Evolutionary conservation across 2,888 invertebrate species (phyloP).

Genomic region (Apeira syringaria): DNA sequence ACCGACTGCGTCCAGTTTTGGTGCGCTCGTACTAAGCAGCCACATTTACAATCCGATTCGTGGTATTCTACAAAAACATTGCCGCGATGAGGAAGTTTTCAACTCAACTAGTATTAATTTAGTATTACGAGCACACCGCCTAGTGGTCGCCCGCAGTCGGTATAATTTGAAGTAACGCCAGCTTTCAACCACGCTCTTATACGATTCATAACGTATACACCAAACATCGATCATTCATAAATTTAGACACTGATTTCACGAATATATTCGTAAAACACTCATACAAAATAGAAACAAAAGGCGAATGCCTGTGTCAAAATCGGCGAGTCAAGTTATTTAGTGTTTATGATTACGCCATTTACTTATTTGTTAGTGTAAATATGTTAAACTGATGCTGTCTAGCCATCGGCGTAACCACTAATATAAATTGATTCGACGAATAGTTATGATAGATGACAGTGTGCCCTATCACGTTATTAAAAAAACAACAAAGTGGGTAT

Average conservation of each 20-base stretch:
- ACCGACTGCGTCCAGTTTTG: neutral
- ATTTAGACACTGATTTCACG: constrained; percentile 29
- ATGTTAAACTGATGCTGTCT: neutral
- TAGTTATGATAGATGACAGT: constrained; percentile 42
- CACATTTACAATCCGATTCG: neutral
- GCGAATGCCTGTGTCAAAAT: constrained; percentile 55
- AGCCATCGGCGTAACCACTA: neutral
- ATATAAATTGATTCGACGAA: constrained; percentile 45
- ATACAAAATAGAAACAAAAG: constrained; percentile 62
- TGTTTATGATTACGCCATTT: neutral
- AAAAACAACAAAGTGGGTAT: constrained; percentile 47
- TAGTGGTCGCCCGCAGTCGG: constrained; percentile 2
- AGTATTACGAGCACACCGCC: constrained; percentile 1
- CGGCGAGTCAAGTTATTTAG: constrained; percentile 35
- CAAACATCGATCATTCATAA: constrained; percentile 67
- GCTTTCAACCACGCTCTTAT: constrained; percentile 62
- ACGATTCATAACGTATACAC: constrained; percentile 45
- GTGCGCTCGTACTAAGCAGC: neutral
- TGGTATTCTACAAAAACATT: too few species aligned
- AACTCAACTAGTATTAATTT: too few species aligned
- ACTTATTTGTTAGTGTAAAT: neutral
- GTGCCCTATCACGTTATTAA: constrained; percentile 49
- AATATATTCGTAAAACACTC: constrained; percentile 55
- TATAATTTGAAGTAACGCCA: constrained; percentile 11
- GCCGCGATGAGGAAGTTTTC: too few species aligned